Evolutionary conservation across 92 coral and sea anemone genomes (phyloP), one percentile per base, ranked within the genome.

Genomic region (Palythoa heliodiscus): DNA sequence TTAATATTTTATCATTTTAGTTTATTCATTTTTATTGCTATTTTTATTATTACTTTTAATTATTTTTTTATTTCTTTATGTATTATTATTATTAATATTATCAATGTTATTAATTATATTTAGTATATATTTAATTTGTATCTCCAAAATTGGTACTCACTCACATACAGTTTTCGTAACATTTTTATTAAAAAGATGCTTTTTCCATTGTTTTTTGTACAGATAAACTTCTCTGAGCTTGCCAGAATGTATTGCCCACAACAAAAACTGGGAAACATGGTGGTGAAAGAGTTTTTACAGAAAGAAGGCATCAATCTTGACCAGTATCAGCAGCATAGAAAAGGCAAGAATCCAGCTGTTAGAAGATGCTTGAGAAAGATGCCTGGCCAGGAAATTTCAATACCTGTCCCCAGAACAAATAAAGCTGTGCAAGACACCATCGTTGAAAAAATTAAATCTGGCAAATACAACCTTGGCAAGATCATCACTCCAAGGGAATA

Each of bases 171-270:
- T 55, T 55, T 29, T 29, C n/a, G 35, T 29, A 29, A 29, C 35
- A 29, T 29, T 29, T 29, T 68, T 11, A 19, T 68, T n/a, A 19
- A 68, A 68, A 24, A 2, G 23, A 68, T 22, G 37, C 15, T 25
- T 3, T 23, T 29, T 68, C 38, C 1, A 71, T 3, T 16, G 23
- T 71, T 37, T 71, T 15, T 39, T 7, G 35, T 71, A n/a, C 75
- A 71, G 53, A 71, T 71, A 13, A 71, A 71, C 38, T 71, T 71
- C 22, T 71, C 75, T 0, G 52, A 39, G n/a, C 75, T 71, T 71
- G 53, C 75, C 52, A 71, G 75, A 15, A 37, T 29, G 38, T 71
- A 39, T 47, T 71, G 75, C 20, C 75, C 52, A 3, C 35, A 15
- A 15, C 17, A 19, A 15, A 58, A 58, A 58, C 19, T 64, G 24